Base-by-base conservation (phyloP, 1,140 invertebrate genomes). In the Centruroides vittatus region DNA sequence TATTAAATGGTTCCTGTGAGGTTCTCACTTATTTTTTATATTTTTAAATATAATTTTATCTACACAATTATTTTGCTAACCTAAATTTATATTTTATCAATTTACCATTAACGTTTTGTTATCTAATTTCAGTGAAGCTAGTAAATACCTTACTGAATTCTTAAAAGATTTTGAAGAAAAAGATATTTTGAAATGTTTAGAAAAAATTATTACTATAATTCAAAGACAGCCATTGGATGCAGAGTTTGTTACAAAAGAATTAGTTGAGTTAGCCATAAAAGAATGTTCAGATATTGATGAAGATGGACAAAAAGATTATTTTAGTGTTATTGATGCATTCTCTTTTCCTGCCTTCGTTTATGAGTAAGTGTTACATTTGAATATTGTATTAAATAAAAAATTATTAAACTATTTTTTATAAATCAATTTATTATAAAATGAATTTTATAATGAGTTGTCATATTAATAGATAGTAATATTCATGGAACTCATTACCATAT, bases 321-420 rank as follows among this genome's bases (percentile, higher is more conserved):
- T 94, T 34, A 84, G 80, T 71, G 81, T 93, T 0, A 90, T 94
- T 59, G 80, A 85, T 75, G 85, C 84, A 0, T 90, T 87, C 71
- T 81, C 82, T 51, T 80, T 91, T 36, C 90, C 90, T 5, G 84
- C 85, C 73, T 80, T 86, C 58, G 73, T 75, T n/a, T 93, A 88
- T 70, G 82, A 86, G 61, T 62, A 62, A 59, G 61, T 56, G 23
- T 23, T 23, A 1, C 23, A 23, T 23, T 23, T 23, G 23, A 23
- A 23, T 23, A 23, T 23, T 23, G 23, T 23, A 23, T 23, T 1
- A 23, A 23, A 23, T 23, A 23, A 23, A 23, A 23, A 23, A 23
- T 23, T 23, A 23, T 23, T 23, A 23, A 23, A 23, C 23, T 23
- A 23, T 23, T 23, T n/a, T 23, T 23, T 23, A 23, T 23, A 23